Percentiles rank a stretch among this genome's conserved stretches.
Conservation (phyloP, 2,888 invertebrate species). For the Melipona bicolor region DNA sequence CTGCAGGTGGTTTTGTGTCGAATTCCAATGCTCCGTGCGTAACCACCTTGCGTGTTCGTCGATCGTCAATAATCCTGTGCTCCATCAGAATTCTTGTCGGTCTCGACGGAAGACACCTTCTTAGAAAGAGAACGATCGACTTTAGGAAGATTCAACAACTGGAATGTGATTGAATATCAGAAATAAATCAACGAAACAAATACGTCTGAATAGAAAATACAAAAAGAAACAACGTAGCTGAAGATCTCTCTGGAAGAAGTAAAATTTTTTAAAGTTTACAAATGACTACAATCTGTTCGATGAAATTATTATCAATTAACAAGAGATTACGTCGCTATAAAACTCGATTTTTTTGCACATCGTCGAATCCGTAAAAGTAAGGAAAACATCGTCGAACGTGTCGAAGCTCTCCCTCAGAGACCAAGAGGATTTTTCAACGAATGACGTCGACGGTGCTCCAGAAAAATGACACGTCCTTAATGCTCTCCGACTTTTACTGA, state of each 20-base stretch:
- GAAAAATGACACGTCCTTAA: slow-evolving; percentile 24
- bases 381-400: not conserved
- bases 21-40: not conserved
- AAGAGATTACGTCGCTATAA: too few relatives aligned
- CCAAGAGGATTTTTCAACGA: not conserved
- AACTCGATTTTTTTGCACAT: too few relatives aligned
- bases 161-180: not conserved
- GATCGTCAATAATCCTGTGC: not conserved
- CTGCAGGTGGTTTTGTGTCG: too few relatives aligned
- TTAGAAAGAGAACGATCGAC: not conserved
- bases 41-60: not conserved
- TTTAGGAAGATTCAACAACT: too few relatives aligned
- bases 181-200: not conserved
- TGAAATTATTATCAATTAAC: too few relatives aligned
- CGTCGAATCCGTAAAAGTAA: too few relatives aligned
- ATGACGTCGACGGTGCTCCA: slow-evolving; percentile 13
- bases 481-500: slow-evolving; percentile 35
- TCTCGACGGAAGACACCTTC: not conserved
- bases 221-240: too few relatives aligned
- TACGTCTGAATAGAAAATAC: too few relatives aligned
- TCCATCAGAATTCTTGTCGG: not conserved
- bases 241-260: too few relatives aligned
- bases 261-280: too few relatives aligned
- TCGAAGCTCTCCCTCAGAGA: not conserved
- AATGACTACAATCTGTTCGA: too few relatives aligned